Evolutionary conservation across 2,888 invertebrate species (phyloP).

Genomic region (Nemurella pictetii): DNA sequence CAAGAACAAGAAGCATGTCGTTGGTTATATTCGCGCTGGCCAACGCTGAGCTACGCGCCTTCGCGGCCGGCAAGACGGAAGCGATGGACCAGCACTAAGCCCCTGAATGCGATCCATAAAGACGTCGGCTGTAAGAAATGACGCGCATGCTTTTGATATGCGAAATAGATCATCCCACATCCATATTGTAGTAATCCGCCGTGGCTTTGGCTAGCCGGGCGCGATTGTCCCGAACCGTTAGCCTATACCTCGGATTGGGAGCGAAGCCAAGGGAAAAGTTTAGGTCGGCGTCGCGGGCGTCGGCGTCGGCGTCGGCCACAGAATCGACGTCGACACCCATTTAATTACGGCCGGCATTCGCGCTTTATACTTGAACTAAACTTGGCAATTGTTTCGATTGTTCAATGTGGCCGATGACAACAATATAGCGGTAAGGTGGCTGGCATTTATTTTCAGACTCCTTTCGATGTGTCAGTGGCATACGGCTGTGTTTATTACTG

Average conservation of each 20-base stretch:
- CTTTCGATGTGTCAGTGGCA: background rate
- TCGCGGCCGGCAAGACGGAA: background rate
- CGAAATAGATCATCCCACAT: conserved; percentile 22
- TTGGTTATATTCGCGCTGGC: too few relatives aligned
- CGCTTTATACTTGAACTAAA: background rate
- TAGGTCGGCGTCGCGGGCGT: background rate
- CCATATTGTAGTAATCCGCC: background rate
- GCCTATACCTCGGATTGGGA: background rate
- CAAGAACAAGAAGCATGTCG: too few relatives aligned
- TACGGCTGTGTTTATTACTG: background rate
- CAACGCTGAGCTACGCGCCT: background rate
- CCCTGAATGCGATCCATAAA: background rate
- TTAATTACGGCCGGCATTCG: conserved; percentile 25
- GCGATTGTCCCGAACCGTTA: too few relatives aligned
- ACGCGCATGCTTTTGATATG: conserved; percentile 9
- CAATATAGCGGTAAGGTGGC: conserved; percentile 20
- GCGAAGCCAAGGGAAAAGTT: background rate
- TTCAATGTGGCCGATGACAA: conserved; percentile 22
- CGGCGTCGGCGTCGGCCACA: background rate
- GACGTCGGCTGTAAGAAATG: conserved; percentile 3
- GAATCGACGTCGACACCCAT: conserved; percentile 28
- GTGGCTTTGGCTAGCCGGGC: background rate
- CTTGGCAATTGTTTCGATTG: conserved; percentile 16
- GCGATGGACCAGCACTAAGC: background rate
- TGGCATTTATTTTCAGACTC: background rate